Percentiles rank a stretch among this genome's conserved stretches.
phyloP scores from a whole-genome alignment of 2,888 invertebrate genomes.

The Perizoma affinitatum region DNA sequence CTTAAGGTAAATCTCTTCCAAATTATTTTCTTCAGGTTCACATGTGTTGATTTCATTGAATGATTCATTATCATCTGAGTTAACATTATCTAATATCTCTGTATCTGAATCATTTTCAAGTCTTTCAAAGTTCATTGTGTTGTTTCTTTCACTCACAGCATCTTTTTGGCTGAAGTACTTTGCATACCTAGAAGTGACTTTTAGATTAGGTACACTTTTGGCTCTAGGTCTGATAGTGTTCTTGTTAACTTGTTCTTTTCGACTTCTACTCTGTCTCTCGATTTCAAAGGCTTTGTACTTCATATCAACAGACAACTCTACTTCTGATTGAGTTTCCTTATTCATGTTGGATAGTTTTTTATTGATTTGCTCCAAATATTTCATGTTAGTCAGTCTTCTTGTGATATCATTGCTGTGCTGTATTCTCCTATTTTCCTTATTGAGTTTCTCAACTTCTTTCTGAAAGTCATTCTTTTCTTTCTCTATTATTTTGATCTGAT shows the following conservation, averaged over 20 bases:
- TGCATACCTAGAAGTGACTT: constrained; percentile 77
- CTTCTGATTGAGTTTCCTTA: constrained; percentile 60
- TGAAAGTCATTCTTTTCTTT: constrained; percentile 87
- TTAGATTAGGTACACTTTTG: constrained; percentile 80
- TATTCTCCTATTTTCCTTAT: constrained; percentile 86
- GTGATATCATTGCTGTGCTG: constrained; percentile 84
- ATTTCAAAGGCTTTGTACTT: constrained; percentile 77
- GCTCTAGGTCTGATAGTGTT: constrained; percentile 61
- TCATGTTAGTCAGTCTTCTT: constrained; percentile 86
- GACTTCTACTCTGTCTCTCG: constrained; percentile 66
- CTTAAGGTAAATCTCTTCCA: constrained; percentile 72
- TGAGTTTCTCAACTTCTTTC: constrained; percentile 87
- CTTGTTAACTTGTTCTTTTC: constrained; percentile 48
- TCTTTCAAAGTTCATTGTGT: constrained; percentile 43
- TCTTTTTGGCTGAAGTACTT: constrained; percentile 80
- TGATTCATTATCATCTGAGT: constrained; percentile 47
- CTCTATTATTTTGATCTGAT: constrained; percentile 89
- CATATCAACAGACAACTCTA: constrained; percentile 54
- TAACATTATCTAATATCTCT: constrained; percentile 39
- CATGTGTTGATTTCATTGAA: constrained; percentile 41
- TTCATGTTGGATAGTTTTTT: constrained; percentile 73
- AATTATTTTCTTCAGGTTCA: constrained; percentile 62
- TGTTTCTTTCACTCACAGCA: constrained; percentile 61
- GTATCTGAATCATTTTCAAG: constrained; percentile 43
- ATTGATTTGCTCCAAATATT: constrained; percentile 90